Evolutionary conservation across 2,797 vertebrate genomes (phyloP).

Genomic region (Protonibea diacanthus): DNA sequence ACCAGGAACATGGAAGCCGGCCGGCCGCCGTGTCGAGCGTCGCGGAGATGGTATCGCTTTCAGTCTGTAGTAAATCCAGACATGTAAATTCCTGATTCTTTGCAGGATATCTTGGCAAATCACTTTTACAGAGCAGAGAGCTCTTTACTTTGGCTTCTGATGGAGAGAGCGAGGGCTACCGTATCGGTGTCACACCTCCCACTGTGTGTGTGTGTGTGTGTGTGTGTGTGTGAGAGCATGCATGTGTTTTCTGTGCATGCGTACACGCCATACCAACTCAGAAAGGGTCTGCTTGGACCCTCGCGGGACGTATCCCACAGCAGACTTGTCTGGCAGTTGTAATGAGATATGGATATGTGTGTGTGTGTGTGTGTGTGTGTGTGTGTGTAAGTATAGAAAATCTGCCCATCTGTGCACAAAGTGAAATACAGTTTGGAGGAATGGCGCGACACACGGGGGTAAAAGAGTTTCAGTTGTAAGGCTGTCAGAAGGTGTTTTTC

Average conservation of each 20-base stretch:
- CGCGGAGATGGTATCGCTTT: slow-evolving; percentile 71
- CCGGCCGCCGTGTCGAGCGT: slow-evolving; percentile 21
- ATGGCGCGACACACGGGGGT: slow-evolving; percentile 32
- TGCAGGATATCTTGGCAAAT: slow-evolving; percentile 84
- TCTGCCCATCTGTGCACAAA: slow-evolving; percentile 60
- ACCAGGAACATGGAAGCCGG: slow-evolving; percentile 42
- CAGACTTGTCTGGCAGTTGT: slow-evolving; percentile 80
- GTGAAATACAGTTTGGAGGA: slow-evolving; percentile 67
- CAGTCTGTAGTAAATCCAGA: slow-evolving; percentile 79
- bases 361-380: slow-evolving; percentile 44
- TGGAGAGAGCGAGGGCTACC: slow-evolving; percentile 75
- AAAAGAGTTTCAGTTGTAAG: slow-evolving; percentile 61
- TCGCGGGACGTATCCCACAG: slow-evolving; percentile 67
- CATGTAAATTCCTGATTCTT: slow-evolving; percentile 82
- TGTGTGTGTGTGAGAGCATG: slow-evolving; percentile 10
- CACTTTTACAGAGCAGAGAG: slow-evolving; percentile 83
- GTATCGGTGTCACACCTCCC: slow-evolving; percentile 77
- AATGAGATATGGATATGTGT: slow-evolving; percentile 71
- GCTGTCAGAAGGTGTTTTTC: slow-evolving; percentile 72
- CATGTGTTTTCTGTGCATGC: slow-evolving; percentile 24
- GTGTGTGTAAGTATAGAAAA: slow-evolving; percentile 56
- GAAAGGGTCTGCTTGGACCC: slow-evolving; percentile 66
- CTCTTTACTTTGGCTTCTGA: slow-evolving; percentile 85
- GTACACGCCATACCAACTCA: slow-evolving; percentile 59
- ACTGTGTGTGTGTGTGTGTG: slow-evolving; percentile 53